These are phyloP conservation scores for Piaya cayana DNA, from an alignment of 2,113 vertebrate genomes.

Conservation along the genomic window DNA sequence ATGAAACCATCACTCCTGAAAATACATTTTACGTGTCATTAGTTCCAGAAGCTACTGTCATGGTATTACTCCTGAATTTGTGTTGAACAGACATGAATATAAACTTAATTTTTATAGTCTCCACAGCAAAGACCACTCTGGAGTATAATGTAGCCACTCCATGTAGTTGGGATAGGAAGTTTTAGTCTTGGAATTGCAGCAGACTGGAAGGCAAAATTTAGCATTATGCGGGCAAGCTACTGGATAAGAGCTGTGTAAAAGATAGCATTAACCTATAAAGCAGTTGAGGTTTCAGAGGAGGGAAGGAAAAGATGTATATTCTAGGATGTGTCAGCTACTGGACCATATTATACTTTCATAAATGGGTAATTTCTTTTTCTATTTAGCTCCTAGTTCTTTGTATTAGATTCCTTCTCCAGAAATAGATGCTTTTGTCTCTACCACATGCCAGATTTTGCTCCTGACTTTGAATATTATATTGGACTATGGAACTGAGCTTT, in stretches of 20 bases:
- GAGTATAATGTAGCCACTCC: not conserved
- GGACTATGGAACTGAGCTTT: not conserved
- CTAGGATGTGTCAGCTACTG: not conserved
- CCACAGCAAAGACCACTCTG: not conserved
- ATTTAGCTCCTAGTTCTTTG: not conserved
- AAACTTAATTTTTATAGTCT: not conserved
- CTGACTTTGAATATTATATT: not conserved
- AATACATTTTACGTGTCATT: not conserved
- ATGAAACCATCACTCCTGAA: not conserved
- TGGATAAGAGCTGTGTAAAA: not conserved
- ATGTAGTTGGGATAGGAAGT: not conserved
- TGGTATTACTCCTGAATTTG: not conserved
- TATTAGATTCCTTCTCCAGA: not conserved
- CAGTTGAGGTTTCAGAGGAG: not conserved
- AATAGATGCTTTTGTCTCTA: not conserved
- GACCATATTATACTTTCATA: not conserved
- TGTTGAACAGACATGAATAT: not conserved
- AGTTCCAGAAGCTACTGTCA: not conserved
- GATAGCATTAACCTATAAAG: not conserved
- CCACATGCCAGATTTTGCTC: not conserved
- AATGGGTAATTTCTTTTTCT: not conserved
- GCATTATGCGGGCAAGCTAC: not conserved
- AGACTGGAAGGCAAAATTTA: not conserved
- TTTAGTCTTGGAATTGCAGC: not conserved
- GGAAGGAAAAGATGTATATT: not conserved